These are phyloP conservation scores for Uloborus plumipes DNA, from an alignment of 2,888 invertebrate species.

Conservation along the genomic window DNA sequence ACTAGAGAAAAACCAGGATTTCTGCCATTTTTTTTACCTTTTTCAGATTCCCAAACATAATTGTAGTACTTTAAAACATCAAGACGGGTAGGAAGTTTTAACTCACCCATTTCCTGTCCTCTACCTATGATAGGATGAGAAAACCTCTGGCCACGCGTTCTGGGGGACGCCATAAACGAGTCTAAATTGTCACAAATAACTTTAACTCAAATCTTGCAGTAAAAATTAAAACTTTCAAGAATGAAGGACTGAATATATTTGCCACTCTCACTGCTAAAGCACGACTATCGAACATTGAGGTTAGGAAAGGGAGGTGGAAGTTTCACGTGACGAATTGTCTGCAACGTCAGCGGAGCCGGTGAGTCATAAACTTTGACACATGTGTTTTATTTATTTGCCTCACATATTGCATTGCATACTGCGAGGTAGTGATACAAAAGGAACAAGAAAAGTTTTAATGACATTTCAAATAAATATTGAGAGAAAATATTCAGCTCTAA, in stretches of 20 bases:
- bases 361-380: neutral
- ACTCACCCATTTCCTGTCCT: conserved; percentile 1
- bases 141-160: neutral
- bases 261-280: conserved; percentile 7
- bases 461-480: conserved; percentile 4
- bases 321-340: neutral
- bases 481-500: neutral
- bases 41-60: conserved; percentile 12
- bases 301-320: neutral
- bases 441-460: conserved; percentile 5
- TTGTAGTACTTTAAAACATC: conserved; percentile 4
- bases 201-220: neutral
- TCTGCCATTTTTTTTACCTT: conserved; percentile 9
- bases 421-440: neutral
- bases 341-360: neutral
- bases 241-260: conserved; percentile 4
- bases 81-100: neutral
- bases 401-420: neutral
- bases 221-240: neutral
- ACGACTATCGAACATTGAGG: neutral
- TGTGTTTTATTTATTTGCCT: neutral
- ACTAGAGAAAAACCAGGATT: conserved; percentile 2
- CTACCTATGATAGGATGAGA: conserved; percentile 3
- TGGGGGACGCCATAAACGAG: conserved; percentile 6
- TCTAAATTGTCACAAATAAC: conserved; percentile 7